Conservation (phyloP, 2,888 invertebrate species). For the Syritta pipiens region DNA sequence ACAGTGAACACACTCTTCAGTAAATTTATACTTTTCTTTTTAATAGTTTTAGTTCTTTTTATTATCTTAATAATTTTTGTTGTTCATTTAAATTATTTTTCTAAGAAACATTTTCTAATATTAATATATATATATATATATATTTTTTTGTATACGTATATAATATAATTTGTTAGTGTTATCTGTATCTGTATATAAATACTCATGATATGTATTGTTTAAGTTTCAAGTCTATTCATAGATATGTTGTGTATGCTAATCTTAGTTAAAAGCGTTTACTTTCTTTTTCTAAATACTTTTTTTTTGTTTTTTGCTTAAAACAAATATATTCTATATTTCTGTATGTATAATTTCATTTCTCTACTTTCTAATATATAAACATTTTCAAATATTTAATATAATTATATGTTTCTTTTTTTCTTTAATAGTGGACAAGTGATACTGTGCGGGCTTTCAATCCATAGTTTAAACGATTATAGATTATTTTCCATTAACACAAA, state of each 20-base stretch:
- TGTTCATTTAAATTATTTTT: constrained; percentile 16
- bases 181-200: constrained; percentile 35
- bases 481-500: constrained; percentile 14
- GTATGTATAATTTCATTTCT: constrained; percentile 3
- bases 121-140: constrained; percentile 31
- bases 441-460: constrained; percentile 67
- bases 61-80: constrained; percentile 7
- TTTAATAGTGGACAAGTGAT: constrained; percentile 69
- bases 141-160: constrained; percentile 33
- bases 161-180: constrained; percentile 18
- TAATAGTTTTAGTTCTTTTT: background rate
- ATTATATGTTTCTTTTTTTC: constrained; percentile 21
- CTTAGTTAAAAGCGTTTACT: constrained; percentile 16
- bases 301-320: constrained; percentile 12
- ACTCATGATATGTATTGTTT: constrained; percentile 75
- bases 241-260: constrained; percentile 62
- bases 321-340: constrained; percentile 11
- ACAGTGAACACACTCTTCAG: constrained; percentile 61
- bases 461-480: constrained; percentile 16
- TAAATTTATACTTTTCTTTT: constrained; percentile 13
- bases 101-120: constrained; percentile 12
- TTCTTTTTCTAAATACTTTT: constrained; percentile 28
- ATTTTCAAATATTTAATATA: constrained; percentile 40
- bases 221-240: constrained; percentile 75
- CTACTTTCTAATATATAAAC: constrained; percentile 28